Evolutionary conservation across 2,797 vertebrate genomes (phyloP).

Genomic region (Microhierax caerulescens): DNA sequence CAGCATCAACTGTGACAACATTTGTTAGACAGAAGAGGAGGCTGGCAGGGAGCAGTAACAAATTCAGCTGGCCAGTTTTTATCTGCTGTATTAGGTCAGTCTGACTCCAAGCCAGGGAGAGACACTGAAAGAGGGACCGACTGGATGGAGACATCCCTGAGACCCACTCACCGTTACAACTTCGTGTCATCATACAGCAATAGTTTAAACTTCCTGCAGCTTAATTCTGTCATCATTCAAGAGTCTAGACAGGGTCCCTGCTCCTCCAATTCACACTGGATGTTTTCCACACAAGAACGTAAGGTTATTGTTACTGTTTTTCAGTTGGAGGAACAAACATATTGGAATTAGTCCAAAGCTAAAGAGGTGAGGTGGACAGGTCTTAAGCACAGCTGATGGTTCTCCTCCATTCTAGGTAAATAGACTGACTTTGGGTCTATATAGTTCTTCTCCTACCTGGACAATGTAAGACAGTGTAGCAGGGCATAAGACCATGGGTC

Average conservation of each 20-base stretch:
- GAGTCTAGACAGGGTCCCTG: not conserved
- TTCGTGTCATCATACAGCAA: not conserved
- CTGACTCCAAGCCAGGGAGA: not conserved
- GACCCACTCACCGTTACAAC: not conserved
- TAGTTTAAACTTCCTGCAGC: not conserved
- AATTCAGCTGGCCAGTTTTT: not conserved
- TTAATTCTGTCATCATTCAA: not conserved
- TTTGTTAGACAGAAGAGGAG: not conserved
- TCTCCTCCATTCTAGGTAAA: not conserved
- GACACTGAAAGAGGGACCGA: not conserved
- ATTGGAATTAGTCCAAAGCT: not conserved
- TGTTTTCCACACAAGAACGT: not conserved
- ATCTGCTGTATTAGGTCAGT: not conserved
- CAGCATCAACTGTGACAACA: not conserved
- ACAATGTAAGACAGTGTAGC: not conserved
- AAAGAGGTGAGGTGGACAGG: not conserved
- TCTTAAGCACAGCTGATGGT: not conserved
- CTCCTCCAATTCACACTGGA: not conserved
- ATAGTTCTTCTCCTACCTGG: not conserved
- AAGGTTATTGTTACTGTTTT: not conserved
- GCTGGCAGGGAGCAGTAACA: not conserved
- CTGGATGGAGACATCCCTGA: not conserved
- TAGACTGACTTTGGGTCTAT: not conserved
- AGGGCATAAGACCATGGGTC: not conserved
- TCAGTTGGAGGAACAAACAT: accelerated